A percentile compares a stretch with the other conserved stretches of the same genome.
phyloP scores from a whole-genome alignment of 2,888 invertebrate species.

The Monochamus alternatus region DNA sequence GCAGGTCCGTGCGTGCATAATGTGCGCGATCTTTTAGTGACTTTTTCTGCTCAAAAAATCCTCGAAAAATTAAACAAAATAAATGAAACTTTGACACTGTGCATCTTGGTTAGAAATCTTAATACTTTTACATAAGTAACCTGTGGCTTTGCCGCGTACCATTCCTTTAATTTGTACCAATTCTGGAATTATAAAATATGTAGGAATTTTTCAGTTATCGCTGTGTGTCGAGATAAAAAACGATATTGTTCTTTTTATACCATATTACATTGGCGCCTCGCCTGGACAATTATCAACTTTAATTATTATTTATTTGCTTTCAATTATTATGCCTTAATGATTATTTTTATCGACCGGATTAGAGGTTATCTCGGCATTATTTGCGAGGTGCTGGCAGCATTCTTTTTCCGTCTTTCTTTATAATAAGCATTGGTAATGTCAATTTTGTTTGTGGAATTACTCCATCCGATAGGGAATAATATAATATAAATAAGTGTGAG shows the following conservation, averaged over 20 bases:
- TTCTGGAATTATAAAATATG: neutral
- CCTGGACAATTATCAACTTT: conserved; percentile 17
- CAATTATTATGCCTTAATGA: conserved; percentile 25
- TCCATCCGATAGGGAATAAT: neutral
- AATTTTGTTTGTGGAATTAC: neutral
- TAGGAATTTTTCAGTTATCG: conserved; percentile 10
- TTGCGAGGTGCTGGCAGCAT: neutral
- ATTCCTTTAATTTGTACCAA: neutral
- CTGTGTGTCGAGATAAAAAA: neutral
- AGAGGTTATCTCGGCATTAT: conserved; percentile 21
- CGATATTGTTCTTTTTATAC: conserved; percentile 24
- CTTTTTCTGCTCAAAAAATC: too few relatives aligned
- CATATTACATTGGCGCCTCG: conserved; percentile 22
- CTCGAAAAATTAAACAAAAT: too few relatives aligned
- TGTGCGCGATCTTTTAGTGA: too few relatives aligned
- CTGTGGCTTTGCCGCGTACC: too few relatives aligned
- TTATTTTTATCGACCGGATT: conserved; percentile 27
- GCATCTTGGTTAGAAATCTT: too few relatives aligned
- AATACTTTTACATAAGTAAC: too few relatives aligned
- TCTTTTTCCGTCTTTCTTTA: neutral
- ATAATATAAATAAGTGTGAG: neutral
- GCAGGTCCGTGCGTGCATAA: too few relatives aligned
- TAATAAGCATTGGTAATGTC: neutral
- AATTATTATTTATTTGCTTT: conserved; percentile 35
- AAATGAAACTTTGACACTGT: too few relatives aligned